Base-by-base conservation (phyloP, 2,888 invertebrate genomes). In the Protodeltote pygarga region DNA sequence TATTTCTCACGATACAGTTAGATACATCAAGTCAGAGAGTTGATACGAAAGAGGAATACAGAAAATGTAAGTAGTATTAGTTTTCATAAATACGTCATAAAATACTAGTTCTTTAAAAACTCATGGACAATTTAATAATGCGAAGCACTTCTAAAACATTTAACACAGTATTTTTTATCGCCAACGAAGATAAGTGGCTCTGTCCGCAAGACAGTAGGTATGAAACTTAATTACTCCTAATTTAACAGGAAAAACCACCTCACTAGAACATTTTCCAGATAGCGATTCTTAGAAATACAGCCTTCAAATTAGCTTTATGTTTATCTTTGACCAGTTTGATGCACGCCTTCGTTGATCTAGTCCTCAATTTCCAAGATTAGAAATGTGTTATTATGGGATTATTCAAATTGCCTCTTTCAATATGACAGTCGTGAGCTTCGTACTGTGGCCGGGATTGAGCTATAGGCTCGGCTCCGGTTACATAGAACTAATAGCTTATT, bases 1-100 rank as follows among this genome's bases (percentile, higher is more conserved):
- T n/a, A n/a, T 65, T 59, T 65, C 69, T 57, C 69, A 65, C 54
- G 67, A 53, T 51, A 35, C 20, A 48, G 47, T 10, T 38, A 37
- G 42, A 44, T 54, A 54, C 46, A 41, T 60, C 47, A 44, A 16
- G 40, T 45, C n/a, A 33, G 35, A 60, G 37, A 57, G 33, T 24
- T 16, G 37, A 24, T 17, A 25, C 23, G 17, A 37, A 29, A 19
- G 10, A 14, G 11, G n/a, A n/a, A n/a, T n/a, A 46, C 45, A 24
- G 20, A 47, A 34, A 42, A 48, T 25, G 51, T n/a, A n/a, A n/a
- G n/a, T n/a, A n/a, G n/a, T n/a, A n/a, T n/a, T n/a, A n/a, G n/a
- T n/a, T n/a, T n/a, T n/a, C n/a, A n/a, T n/a, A n/a, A n/a, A n/a
- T n/a, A n/a, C n/a, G n/a, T 40, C 40, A 38, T 39, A 32, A 35